Evolutionary conservation across 2,113 vertebrate species (phyloP).

Genomic region (Oriolus oriolus): DNA sequence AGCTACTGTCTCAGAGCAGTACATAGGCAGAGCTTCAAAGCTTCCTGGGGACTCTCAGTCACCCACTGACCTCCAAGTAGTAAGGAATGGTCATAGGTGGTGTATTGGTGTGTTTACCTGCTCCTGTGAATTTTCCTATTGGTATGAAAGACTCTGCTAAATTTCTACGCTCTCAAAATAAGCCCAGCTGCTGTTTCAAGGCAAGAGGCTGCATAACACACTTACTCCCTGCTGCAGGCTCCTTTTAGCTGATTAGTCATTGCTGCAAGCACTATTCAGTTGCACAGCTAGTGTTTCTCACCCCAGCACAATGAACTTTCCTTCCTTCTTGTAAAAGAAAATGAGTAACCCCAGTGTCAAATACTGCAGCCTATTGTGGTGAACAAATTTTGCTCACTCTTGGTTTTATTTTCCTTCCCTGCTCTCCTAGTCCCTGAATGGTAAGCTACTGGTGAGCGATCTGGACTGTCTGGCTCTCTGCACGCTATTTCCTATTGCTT

Average conservation of each 20-base stretch:
- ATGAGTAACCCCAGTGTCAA: neutral
- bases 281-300: neutral
- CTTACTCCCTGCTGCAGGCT: neutral
- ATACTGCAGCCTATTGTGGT: neutral
- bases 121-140: neutral
- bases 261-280: neutral
- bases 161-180: neutral
- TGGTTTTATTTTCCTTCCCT: neutral
- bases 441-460: neutral
- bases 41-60: fast-evolving
- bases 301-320: neutral
- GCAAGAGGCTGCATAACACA: neutral
- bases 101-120: neutral
- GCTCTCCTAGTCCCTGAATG: neutral
- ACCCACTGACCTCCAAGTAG: neutral
- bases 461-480: neutral
- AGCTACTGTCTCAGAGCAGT: neutral
- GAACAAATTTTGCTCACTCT: neutral
- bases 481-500: neutral
- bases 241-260: neutral
- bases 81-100: neutral
- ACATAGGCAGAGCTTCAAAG: neutral
- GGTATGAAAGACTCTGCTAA: neutral
- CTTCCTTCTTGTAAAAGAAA: neutral
- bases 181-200: neutral